Conservation (phyloP, 2,797 vertebrate species). For the Cirrhinus mrigala region DNA sequence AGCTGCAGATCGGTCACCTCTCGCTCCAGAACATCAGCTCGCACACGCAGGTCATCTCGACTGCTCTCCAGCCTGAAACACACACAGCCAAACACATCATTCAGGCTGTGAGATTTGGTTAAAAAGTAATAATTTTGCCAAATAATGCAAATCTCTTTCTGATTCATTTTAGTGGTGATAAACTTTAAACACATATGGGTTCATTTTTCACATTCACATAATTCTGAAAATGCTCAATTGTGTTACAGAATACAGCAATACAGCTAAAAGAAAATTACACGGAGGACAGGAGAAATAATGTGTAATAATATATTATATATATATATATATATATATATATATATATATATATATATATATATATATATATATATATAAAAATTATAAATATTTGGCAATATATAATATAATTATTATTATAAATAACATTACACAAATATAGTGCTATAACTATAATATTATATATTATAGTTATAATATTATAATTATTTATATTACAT, state of each 20-base stretch:
- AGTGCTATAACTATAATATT: too few relatives aligned
- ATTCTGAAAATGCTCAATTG: neutral
- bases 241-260: neutral
- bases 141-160: neutral
- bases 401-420: too few relatives aligned
- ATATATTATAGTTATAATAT: too few relatives aligned
- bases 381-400: too few relatives aligned
- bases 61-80: conserved; percentile 83
- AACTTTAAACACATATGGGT: neutral
- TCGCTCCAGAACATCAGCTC: conserved; percentile 78
- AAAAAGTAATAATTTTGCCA: too few relatives aligned
- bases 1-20: conserved; percentile 82
- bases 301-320: too few relatives aligned
- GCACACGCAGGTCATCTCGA: conserved; percentile 83
- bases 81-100: neutral
- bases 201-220: neutral
- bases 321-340: too few relatives aligned
- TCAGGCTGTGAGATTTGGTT: neutral
- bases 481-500: neutral
- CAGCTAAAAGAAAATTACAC: neutral
- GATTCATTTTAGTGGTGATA: neutral
- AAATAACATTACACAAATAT: too few relatives aligned
- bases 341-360: too few relatives aligned
- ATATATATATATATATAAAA: too few relatives aligned
- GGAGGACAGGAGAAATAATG: neutral